Conservation (phyloP, 2,888 invertebrate genomes). For the Mechanitis mazaeus region DNA sequence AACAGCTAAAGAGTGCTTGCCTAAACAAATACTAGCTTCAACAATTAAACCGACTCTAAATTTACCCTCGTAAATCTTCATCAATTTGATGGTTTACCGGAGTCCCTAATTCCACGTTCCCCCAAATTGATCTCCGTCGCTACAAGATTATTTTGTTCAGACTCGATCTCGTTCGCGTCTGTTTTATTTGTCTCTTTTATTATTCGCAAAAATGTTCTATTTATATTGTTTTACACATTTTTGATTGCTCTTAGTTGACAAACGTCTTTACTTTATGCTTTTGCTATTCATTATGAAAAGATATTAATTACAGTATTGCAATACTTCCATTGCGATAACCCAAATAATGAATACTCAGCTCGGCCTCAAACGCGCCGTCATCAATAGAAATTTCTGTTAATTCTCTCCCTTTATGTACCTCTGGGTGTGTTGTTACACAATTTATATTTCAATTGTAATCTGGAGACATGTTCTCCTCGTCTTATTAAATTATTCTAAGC, state of each 20-base stretch:
- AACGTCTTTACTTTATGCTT: too few species aligned
- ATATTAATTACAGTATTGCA: background rate
- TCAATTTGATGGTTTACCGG: conserved; percentile 43
- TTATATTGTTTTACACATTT: background rate
- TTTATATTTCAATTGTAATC: conserved; percentile 47
- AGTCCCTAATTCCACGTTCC: conserved; percentile 43
- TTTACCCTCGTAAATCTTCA: conserved; percentile 44
- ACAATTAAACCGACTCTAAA: conserved; percentile 32
- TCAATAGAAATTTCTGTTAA: conserved; percentile 40
- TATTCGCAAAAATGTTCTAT: conserved; percentile 14
- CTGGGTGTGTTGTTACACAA: conserved; percentile 43
- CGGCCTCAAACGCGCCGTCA: conserved; percentile 32
- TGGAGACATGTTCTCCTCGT: conserved; percentile 7
- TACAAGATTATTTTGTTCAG: conserved; percentile 48
- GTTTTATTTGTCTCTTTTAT: conserved; percentile 33
- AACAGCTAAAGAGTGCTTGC: conserved; percentile 27
- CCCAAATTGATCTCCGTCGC: conserved; percentile 50
- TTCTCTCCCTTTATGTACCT: conserved; percentile 23
- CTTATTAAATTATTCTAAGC: conserved; percentile 17
- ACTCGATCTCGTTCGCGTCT: conserved; percentile 41
- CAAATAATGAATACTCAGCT: conserved; percentile 32
- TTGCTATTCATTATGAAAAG: background rate
- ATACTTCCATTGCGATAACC: conserved; percentile 27
- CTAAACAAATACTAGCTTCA: conserved; percentile 29
- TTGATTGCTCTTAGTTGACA: background rate